Evolutionary conservation across 2,113 vertebrate genomes (phyloP), one percentile per base, ranked within the genome.

Genomic region (Oryzias curvinotus): DNA sequence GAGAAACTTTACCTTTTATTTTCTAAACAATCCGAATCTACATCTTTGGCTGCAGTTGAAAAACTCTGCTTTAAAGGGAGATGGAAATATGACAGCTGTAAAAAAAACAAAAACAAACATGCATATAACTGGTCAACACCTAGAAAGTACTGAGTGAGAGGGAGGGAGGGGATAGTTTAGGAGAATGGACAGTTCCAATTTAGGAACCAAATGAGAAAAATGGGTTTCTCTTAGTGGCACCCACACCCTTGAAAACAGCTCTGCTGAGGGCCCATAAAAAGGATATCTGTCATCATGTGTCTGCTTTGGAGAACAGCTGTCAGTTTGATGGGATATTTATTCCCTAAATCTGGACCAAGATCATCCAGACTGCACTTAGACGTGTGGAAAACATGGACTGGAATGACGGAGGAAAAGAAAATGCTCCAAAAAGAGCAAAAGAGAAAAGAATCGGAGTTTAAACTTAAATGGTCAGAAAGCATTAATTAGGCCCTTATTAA

Each of bases 201-300:
- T 65, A 75, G 52, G 17, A 65, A 63, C 60, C 44, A 79, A 78
- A 77, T 77, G 51, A 62, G 68, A 67, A 78, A 75, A 78, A 76
- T 76, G 7, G 51, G 82, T 77, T 84, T 63, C 62, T 78, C 57
- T 57, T 56, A 56, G 36, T 21, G 41, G 44, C 36, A 43, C 52
- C 57, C 57, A 45, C 25, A 16, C 62, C 81, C 28, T 70, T 58
- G 47, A 70, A 82, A 57, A 68, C 43, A 47, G 70, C 64, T 71
- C 42, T 14, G 7, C 60, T 64, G n/a, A 25, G 41, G 18, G 41
- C 14, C 28, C 70, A 54, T 54, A 55, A 65, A 47, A 17, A 66
- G 30, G 53, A 44, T 63, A 42, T 58, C 49, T 71, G 55, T 41
- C n/a, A 15, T 36, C 23, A 41, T 44, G 23, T 49, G 60, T 46